Base-by-base conservation (phyloP, 2,113 vertebrate species). In the Pionites leucogaster region DNA sequence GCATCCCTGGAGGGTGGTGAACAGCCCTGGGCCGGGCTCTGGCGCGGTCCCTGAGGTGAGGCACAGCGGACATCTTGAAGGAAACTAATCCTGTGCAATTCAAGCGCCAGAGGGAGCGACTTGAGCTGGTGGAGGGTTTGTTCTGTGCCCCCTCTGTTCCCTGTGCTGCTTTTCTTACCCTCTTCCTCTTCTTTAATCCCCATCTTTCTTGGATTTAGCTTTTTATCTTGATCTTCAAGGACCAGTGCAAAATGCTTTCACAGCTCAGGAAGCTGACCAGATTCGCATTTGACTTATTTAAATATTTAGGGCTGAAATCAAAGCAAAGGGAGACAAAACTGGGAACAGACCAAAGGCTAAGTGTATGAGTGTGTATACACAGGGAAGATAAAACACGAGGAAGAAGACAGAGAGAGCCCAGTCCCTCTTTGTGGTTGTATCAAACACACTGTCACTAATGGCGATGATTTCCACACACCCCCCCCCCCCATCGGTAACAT, bases 401-500 rank as follows among this genome's bases (percentile, higher is more conserved):
- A 91, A 72, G 79, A 55, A 76, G 52, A 39, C 16, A 55, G 42
- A 79, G 42, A 60, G 47, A 82, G 42, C 62, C 75, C 4, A 2
- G 28, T 68, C 41, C 46, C 29, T 55, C 81, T 69, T 65, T 87
- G 74, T 84, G 86, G 80, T 57, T 2, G 0, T 76, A 78, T 85
- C 52, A 79, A 92, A 37, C 86, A 70, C 37, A 22, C 49, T 91
- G 92, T 89, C 86, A 91, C 81, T 92, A 87, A 84, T 59, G 59
- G 57, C 0, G 0, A 70, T 79, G 76, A 76, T 82, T 92, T 39
- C 29, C 46, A 25, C 44, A n/a, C 69, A 16, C 46, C 47, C 5
- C 19, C 12, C 47, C 10, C 10, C 49, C 49, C 69, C 67, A 82
- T 83, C 62, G 44, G 64, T 37, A n/a, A 44, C 23, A 42, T 75